Evolutionary conservation across 2,113 vertebrate genomes (phyloP).

Genomic region (Cyanoderma ruficeps): DNA sequence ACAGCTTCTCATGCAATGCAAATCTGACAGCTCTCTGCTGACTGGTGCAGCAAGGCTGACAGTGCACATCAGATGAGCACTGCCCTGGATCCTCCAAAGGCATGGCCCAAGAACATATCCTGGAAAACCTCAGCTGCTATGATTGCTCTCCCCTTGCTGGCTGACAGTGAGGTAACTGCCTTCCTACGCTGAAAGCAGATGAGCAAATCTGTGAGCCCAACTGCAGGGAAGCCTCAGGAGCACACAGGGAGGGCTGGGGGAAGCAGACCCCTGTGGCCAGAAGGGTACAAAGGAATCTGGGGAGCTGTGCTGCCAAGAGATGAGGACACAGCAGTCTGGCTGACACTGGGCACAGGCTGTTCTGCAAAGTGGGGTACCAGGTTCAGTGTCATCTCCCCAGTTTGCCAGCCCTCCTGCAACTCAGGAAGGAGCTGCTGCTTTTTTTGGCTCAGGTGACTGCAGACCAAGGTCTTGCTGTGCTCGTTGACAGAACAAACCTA

Average conservation of each 20-base stretch:
- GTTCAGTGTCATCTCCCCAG: accelerated
- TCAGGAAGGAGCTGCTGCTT: background rate
- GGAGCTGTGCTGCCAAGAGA: background rate
- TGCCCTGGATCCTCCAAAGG: background rate
- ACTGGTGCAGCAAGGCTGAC: background rate
- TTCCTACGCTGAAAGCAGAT: accelerated
- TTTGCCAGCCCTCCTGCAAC: background rate
- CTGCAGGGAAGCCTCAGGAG: background rate
- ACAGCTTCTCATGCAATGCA: background rate
- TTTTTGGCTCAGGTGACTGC: background rate
- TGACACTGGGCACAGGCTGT: accelerated
- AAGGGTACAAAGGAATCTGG: background rate
- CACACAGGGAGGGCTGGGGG: background rate
- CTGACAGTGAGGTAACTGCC: background rate
- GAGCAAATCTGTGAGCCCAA: background rate
- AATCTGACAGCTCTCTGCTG: background rate
- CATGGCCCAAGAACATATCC: accelerated
- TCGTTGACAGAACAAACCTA: background rate
- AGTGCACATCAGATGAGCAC: background rate
- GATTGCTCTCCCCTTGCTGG: background rate
- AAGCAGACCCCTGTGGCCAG: accelerated
- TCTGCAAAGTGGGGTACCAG: accelerated
- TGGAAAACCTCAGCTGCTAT: background rate
- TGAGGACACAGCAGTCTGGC: background rate
- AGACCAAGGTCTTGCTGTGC: background rate